Evolutionary conservation across 2,888 invertebrate genomes (phyloP).

Genomic region (Cabera pusaria): DNA sequence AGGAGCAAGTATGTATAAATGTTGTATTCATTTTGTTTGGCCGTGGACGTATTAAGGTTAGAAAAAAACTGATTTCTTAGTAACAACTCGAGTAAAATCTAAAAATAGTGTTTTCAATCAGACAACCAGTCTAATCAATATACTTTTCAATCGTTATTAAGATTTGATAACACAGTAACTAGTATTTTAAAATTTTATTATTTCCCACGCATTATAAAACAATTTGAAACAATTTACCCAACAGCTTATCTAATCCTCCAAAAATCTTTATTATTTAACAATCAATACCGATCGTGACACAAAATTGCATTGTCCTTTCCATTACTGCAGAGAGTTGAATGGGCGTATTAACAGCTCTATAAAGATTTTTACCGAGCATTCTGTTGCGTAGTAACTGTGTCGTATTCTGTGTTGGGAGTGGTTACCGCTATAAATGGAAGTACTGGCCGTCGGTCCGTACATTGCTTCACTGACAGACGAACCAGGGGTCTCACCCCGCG

Average conservation of each 20-base stretch:
- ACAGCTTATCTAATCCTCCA: slow-evolving; percentile 7
- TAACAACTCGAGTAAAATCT: too few relatives aligned
- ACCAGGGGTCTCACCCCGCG: slow-evolving; percentile 58
- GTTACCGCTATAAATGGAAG: slow-evolving; percentile 72
- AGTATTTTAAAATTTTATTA: too few relatives aligned
- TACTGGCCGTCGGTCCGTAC: slow-evolving; percentile 47
- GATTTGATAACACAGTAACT: too few relatives aligned
- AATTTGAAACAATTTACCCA: background rate
- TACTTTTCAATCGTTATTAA: too few relatives aligned
- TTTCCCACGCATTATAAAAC: too few relatives aligned
- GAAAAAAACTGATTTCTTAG: too few relatives aligned
- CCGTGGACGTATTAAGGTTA: too few relatives aligned
- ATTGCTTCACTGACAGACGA: slow-evolving; percentile 66
- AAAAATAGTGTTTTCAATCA: too few relatives aligned
- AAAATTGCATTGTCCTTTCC: slow-evolving; percentile 22
- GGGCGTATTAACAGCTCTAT: slow-evolving; percentile 46
- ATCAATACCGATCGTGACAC: slow-evolving; percentile 38
- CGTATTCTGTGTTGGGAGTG: slow-evolving; percentile 15
- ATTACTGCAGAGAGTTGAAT: slow-evolving; percentile 2
- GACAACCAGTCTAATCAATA: too few relatives aligned
- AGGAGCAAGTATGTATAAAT: too few relatives aligned
- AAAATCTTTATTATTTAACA: slow-evolving; percentile 7
- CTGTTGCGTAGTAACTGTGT: slow-evolving; percentile 14
- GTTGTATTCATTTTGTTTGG: too few relatives aligned
- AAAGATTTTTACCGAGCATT: slow-evolving; percentile 35